Conservation (phyloP, 2,113 vertebrate genomes). For the Epinephelus cyanopodus region DNA sequence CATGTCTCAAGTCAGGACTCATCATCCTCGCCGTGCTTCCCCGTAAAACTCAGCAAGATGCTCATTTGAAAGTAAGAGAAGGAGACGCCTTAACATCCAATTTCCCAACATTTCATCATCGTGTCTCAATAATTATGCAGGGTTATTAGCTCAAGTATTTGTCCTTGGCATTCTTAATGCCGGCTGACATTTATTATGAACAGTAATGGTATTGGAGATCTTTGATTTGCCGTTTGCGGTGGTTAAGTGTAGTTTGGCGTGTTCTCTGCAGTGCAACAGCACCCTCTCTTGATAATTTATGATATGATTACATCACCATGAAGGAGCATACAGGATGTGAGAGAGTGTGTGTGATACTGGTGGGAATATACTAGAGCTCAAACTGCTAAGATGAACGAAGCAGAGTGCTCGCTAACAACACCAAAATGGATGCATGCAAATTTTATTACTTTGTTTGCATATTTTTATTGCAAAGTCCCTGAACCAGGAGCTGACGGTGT, state of each 20-base stretch:
- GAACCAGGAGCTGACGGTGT: background rate
- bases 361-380: conserved; percentile 1
- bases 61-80: conserved; percentile 61
- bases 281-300: conserved; percentile 76
- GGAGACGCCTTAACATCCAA: conserved; percentile 64
- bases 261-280: conserved; percentile 78
- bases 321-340: background rate
- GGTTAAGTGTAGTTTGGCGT: background rate
- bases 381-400: background rate
- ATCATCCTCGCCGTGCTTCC: conserved; percentile 40
- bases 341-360: background rate
- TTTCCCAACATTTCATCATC: conserved; percentile 84
- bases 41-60: conserved; percentile 64
- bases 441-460: conserved; percentile 12
- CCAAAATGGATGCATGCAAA: background rate
- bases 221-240: conserved; percentile 64
- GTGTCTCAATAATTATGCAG: conserved; percentile 79
- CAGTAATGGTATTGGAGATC: conserved; percentile 68
- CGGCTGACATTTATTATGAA: conserved; percentile 81
- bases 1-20: conserved; percentile 48
- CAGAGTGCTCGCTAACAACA: background rate
- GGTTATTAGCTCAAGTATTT: conserved; percentile 84
- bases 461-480: background rate
- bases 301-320: conserved; percentile 57
- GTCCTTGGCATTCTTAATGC: conserved; percentile 83